Evolutionary conservation across 2,888 invertebrate genomes (phyloP), one percentile per base, ranked within the genome.

Genomic region (Caenorhabditis doughertyi): DNA sequence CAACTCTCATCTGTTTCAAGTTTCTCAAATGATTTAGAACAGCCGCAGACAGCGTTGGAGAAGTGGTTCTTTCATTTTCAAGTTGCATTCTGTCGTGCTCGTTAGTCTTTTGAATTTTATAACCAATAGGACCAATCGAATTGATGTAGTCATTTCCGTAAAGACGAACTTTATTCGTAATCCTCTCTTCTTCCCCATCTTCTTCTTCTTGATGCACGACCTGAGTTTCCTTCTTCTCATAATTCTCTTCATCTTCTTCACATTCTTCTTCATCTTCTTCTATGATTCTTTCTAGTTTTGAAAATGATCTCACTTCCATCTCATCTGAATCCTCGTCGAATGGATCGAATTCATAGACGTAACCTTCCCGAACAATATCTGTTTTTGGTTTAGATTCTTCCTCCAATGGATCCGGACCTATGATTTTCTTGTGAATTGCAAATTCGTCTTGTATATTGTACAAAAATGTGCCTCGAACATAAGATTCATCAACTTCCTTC

Each of bases 71-170:
- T 0, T 51, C 32, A 35, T 60, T 60, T 25, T 49, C 39, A n/a
- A 25, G 4, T 1, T 29, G 21, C 18, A n/a, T n/a, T n/a, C n/a
- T n/a, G n/a, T n/a, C n/a, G n/a, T n/a, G n/a, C n/a, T n/a, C n/a
- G 2, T 27, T 29, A n/a, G 27, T 3, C n/a, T 9, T 25, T 8
- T 11, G 23, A 25, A 27, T 29, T 39, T 47, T 44, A 23, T 58
- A 1, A 8, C 70, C 70, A 23, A 70, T 70, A 0, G 56, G 70
- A 9, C 47, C 56, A 9, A 70, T 56, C 0, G 56, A 58, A 18
- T 60, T 23, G 23, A 76, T 64, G 49, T 65, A 65, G 16, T 56
- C 44, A 13, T 64, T 29, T 25, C 55, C 27, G 21, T 53, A 42
- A 4, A 49, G 55, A 42, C 35, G 32, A 16, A 18, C 11, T 53